Base-by-base conservation (phyloP, 1,140 invertebrate species). In the Diprion similis region DNA sequence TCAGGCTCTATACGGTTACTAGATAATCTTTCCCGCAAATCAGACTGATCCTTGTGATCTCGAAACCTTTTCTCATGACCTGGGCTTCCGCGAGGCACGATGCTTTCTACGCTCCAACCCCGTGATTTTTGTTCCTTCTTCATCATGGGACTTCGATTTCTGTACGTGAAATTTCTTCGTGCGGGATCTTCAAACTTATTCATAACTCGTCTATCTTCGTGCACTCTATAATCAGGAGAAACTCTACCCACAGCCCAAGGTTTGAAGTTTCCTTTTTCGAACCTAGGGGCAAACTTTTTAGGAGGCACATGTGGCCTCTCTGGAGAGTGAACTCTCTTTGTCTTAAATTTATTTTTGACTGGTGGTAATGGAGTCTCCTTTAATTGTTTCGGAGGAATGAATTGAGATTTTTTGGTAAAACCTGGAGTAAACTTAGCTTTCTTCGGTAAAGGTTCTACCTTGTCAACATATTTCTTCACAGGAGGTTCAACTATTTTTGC, bases 11-110 rank as follows among this genome's bases (percentile, higher is more conserved):
- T 73, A 7, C 84, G 74, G 47, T 79, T 79, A 45, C 73, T 80
- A 10, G 83, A 84, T 9, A 88, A 77, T 70, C 79, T 82, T 66
- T 83, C 78, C 7, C 86, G 76, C 48, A 87, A 74, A 77, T 88
- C 85, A 13, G 70, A 71, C 67, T 79, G 76, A 69, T 80, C 75
- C 46, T 70, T 48, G 8, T 77, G 46, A 76, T 77, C 0, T 85
- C 82, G 78, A 11, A 75, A 48, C 17, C 83, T 86, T 73, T 84
- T 88, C 8, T 84, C 82, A n/a, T 78, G 77, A 10, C 80, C 65
- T 0, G 80, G 78, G 76, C 82, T 83, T 8, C 78, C 68, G 1
- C 76, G 51, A 64, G 81, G 47, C 0, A 75, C n/a, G 8, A 76
- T 10, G n/a, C 48, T 48, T 15, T 83, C 79, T 8, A 77, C 47